Percentiles rank a stretch among this genome's conserved stretches.
These are phyloP conservation scores for Dryoscopus gambensis DNA, from an alignment of 2,113 vertebrate species.

Conservation along the genomic window DNA sequence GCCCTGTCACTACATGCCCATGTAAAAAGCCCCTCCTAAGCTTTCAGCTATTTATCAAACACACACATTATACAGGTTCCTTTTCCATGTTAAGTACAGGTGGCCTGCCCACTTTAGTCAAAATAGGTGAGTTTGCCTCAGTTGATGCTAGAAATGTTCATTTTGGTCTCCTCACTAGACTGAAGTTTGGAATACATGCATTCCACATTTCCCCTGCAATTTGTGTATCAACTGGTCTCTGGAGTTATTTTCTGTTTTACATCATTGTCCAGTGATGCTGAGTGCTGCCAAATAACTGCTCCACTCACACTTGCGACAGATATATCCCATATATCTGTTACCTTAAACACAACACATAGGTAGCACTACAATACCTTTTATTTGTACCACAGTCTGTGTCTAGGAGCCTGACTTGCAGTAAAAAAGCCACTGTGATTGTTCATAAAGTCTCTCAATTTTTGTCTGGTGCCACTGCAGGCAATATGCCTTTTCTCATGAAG, in stretches of 20 bases:
- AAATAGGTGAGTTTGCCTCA: background rate
- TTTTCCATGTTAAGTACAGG: background rate
- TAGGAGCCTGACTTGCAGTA: background rate
- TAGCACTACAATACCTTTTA: background rate
- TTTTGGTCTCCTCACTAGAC: background rate
- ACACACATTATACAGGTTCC: background rate
- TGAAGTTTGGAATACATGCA: background rate
- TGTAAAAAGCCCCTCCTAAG: background rate
- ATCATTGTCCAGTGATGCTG: background rate
- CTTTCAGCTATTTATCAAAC: background rate
- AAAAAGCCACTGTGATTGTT: background rate
- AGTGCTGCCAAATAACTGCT: background rate
- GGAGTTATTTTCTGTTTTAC: background rate
- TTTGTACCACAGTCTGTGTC: background rate
- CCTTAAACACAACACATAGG: background rate
- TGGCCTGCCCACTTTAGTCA: background rate
- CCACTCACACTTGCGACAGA: background rate
- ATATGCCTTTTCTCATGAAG: background rate
- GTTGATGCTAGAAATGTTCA: background rate
- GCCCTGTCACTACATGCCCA: background rate
- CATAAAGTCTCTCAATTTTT: background rate
- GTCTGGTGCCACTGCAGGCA: background rate
- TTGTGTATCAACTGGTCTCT: accelerated
- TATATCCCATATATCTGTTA: background rate
- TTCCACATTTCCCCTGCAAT: background rate